Base-by-base conservation (phyloP, 1,140 invertebrate genomes). In the Pachypsylla venusta region DNA sequence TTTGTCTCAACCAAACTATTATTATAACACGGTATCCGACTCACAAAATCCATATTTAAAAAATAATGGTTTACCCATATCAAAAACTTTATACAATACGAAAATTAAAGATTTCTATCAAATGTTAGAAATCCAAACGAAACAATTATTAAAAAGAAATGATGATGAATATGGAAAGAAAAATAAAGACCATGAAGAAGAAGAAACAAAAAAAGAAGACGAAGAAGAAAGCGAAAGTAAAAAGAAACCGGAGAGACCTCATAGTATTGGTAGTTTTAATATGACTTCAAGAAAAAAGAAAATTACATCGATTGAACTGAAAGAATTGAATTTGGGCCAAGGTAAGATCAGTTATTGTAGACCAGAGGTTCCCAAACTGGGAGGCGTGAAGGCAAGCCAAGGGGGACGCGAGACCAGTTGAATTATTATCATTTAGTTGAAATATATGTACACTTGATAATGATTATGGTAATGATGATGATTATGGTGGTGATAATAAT, bases 1-100 rank as follows among this genome's bases (percentile, higher is more conserved):
- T 39, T 42, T 57, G 13, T 61, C 22, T 13, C 56, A 62, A 3
- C 61, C 59, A 20, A 69, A 67, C 13, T 59, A 61, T 13, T 65
- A 67, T 48, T 81, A 74, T 14, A 78, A 81, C 58, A 85, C 85
- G 1, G 86, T 89, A 56, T 78, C 81, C 25, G 86, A 89, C 74
- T 85, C 86, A 19, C 76, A 73, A 54, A 84, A 81, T 74, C 86
- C 85, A 22, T 77, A 86, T 12, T 86, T 88, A 65, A 78, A 81
- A 64, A 74, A 74, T 35, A 80, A 89, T 58, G 84, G 85, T 2
- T 73, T 81, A 25, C 78, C 81, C 5, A 81, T 85, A 39, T 88
- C 85, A 0, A 77, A 81, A 57, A 77, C 76, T 5, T 70, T 87
- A 0, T 85, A 84, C 65, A 77, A 86, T 57, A 76, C 84, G 58